Evolutionary conservation across 2,113 vertebrate species (phyloP).

Genomic region (Eretmochelys imbricata): DNA sequence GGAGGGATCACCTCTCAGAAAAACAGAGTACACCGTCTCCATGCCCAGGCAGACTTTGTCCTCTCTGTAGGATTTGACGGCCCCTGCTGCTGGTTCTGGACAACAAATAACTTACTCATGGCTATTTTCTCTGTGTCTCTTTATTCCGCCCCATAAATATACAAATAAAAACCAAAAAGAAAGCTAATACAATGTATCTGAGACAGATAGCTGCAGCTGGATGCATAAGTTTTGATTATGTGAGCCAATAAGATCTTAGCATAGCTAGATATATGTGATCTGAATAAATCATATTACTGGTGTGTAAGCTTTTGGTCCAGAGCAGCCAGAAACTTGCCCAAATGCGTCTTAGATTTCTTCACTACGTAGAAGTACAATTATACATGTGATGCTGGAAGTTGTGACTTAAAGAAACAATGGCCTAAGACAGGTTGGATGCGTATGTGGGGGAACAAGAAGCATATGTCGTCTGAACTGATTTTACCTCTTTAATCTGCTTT

Average conservation of each 20-base stretch:
- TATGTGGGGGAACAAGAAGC: background rate
- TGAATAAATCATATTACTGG: constrained; percentile 60
- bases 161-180: constrained; percentile 68
- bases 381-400: background rate
- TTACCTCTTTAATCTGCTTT: constrained; percentile 37
- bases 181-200: constrained; percentile 50
- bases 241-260: constrained; percentile 52
- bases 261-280: constrained; percentile 48
- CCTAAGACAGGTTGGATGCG: background rate
- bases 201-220: constrained; percentile 64
- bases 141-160: constrained; percentile 62
- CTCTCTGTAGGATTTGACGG: constrained; percentile 25
- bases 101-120: constrained; percentile 61
- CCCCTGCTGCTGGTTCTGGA: constrained; percentile 28
- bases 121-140: constrained; percentile 38
- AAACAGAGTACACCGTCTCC: background rate
- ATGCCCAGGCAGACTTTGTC: background rate
- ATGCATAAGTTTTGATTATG: constrained; percentile 55
- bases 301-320: constrained; percentile 52
- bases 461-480: constrained; percentile 4
- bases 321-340: constrained; percentile 31
- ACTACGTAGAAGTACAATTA: background rate
- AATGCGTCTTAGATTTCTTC: background rate
- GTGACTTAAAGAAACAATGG: constrained; percentile 6
- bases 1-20: background rate